Base-by-base conservation (phyloP, 2,797 vertebrate species). In the Crenuchus spilurus region DNA sequence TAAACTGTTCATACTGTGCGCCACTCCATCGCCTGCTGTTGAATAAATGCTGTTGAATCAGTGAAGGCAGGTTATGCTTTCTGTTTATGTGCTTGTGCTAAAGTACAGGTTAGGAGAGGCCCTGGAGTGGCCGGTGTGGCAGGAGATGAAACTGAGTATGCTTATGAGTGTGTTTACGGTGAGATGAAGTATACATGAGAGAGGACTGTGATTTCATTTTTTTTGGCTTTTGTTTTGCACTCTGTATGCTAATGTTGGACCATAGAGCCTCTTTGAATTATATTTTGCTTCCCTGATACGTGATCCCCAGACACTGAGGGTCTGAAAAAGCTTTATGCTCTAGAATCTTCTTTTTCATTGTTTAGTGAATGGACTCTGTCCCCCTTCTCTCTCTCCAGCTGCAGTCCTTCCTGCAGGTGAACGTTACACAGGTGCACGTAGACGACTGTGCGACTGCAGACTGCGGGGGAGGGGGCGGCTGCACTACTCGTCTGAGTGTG, bases 371-470 rank as follows among this genome's bases (percentile, higher is more conserved):
- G 60, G 22, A 24, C 60, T 31, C 22, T 20, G 13, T 22, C 11
- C 28, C 10, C 0, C 44, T 57, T 13, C 39, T 78, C 64, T 51
- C 3, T 37, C 46, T 68, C 3, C 80, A 96, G 94, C 91, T 96
- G 62, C 94, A 95, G 84, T 91, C 93, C 8, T 93, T 94, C 84
- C 90, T 96, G 71, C 92, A 92, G 62, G 64, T 91, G 69, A 91
- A 87, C 18, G 75, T 95, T 62, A 94, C 87, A 51, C 94, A 94
- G 72, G 85, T 96, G 0, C 90, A 92, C 0, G 86, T 93, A 3
- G 94, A 96, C 0, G 94, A 94, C 85, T 95, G 95, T 76, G 85
- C 89, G 2, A 75, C 68, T 0, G 85, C 90, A 0, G 90, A 93
- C 37, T 95, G 94, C 39, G 84, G 76, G 0, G 88, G 87, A 1